Percentiles rank a stretch among this genome's conserved stretches.
phyloP scores from a whole-genome alignment of 1,140 invertebrate genomes.

The Drosophila subpulchrella region DNA sequence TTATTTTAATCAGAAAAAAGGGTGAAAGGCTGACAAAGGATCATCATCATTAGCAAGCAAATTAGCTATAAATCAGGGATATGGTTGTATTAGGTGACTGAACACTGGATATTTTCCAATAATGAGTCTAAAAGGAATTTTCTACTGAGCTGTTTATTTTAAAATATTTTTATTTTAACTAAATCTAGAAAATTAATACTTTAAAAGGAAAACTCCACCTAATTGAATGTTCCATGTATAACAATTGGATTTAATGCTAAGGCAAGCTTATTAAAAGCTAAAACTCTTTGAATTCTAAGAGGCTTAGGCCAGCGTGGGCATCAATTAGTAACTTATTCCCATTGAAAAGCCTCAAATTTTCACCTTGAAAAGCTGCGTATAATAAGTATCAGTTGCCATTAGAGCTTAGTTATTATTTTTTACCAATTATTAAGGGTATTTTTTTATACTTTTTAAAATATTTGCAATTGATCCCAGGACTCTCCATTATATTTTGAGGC shows the following conservation, averaged over 20 bases:
- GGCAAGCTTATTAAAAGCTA: no score
- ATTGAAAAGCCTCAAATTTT: constrained; percentile 14
- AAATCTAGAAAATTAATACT: no score
- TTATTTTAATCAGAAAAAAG: constrained; percentile 23
- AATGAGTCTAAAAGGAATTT: neutral
- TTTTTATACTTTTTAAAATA: constrained; percentile 13
- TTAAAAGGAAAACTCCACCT: no score
- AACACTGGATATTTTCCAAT: neutral
- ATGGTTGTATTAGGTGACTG: constrained; percentile 1
- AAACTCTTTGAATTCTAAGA: neutral
- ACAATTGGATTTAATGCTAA: no score
- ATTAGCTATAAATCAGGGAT: constrained; percentile 19
- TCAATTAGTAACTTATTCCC: constrained; percentile 15
- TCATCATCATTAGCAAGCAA: constrained; percentile 26
- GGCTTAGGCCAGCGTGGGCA: neutral
- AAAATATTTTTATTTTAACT: neutral
- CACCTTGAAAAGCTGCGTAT: neutral
- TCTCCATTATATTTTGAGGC: constrained; percentile 24
- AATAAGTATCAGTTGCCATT: constrained; percentile 7
- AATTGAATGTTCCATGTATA: no score
- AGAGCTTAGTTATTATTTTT: constrained; percentile 10
- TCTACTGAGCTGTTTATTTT: no score
- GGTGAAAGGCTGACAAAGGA: constrained; percentile 25
- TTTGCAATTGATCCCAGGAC: constrained; percentile 17
- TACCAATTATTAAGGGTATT: constrained; percentile 8